phyloP scores from a whole-genome alignment of 2,888 invertebrate genomes.

The Ischnus inquisitorius region DNA sequence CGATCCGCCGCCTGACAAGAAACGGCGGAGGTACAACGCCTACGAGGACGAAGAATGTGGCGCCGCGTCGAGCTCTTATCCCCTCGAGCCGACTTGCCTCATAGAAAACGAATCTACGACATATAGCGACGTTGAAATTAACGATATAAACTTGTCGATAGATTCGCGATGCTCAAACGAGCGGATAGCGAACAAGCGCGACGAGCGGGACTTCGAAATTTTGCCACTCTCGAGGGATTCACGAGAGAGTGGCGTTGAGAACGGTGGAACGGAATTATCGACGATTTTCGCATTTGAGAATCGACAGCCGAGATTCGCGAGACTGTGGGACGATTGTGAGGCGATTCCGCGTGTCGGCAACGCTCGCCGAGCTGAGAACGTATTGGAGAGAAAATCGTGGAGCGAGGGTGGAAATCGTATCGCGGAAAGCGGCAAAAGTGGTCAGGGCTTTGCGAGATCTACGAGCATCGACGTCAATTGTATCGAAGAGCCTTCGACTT shows the following conservation, averaged over 20 bases:
- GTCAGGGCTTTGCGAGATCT: constrained; percentile 56
- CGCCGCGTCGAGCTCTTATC: constrained; percentile 53
- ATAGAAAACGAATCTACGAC: constrained; percentile 48
- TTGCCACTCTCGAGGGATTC: constrained; percentile 48
- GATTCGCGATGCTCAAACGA: constrained; percentile 44
- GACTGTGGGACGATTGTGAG: constrained; percentile 34
- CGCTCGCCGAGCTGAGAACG: constrained; percentile 25
- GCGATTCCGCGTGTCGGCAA: neutral
- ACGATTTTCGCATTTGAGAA: constrained; percentile 19
- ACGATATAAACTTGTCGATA: constrained; percentile 45
- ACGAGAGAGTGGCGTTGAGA: neutral
- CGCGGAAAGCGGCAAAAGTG: constrained; percentile 22
- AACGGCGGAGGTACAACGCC: constrained; percentile 48
- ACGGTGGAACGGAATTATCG: neutral
- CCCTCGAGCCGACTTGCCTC: constrained; percentile 72
- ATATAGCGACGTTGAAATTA: constrained; percentile 56
- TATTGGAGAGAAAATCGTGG: constrained; percentile 71
- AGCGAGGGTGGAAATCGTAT: constrained; percentile 64
- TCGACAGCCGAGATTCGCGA: constrained; percentile 54
- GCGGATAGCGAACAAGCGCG: constrained; percentile 50
- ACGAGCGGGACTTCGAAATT: constrained; percentile 61
- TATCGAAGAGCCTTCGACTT: constrained; percentile 73
- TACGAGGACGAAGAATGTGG: constrained; percentile 30
- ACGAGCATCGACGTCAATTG: constrained; percentile 65
- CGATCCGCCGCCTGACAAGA: constrained; percentile 50